These are phyloP conservation scores for human (Homo sapiens) DNA, from an alignment of 2,113 vertebrate species.

Conservation along the genomic window GRCh38 chr3:29896001-29896500, in stretches of 20 bases:
- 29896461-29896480: not conserved
- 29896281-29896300: not conserved
- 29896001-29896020: not conserved
- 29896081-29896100: not conserved
- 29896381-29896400: not conserved
- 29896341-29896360: not conserved
- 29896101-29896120: not conserved
- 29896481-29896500: conserved; percentile 16
- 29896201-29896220: not conserved
- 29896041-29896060: not conserved
- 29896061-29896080: not conserved
- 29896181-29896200: not conserved
- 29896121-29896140: not conserved
- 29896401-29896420: not conserved
- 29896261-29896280: not conserved
- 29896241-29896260: not conserved
- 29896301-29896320: not conserved
- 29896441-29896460: not conserved
- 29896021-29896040: not conserved
- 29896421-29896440: not conserved
- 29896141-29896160: not conserved
- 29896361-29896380: not conserved
- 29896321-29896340: not conserved
- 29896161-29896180: not conserved
- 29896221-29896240: not conserved